Evolutionary conservation across 64 coral and sea anemone genomes (phyloP), one percentile per base, ranked within the genome.

Genomic region (Stichodactyla helianthus): DNA sequence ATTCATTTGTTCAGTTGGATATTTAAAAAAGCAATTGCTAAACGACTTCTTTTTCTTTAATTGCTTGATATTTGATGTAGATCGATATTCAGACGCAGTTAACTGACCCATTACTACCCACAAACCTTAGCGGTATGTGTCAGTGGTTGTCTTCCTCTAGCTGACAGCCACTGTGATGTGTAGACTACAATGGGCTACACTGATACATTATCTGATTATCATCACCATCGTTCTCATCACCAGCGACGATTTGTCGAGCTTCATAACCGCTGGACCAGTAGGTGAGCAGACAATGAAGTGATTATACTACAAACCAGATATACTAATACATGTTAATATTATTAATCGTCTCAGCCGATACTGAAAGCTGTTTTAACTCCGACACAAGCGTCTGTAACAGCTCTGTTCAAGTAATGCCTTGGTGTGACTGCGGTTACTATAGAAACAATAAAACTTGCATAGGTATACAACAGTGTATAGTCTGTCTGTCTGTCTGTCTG

Each of bases 51-150:
- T 44, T 44, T 44, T 3, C 35, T 44, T 44, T 44, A 44, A 44
- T 3, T 44, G 35, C 35, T 44, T 44, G 35, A 44, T 44, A 44
- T 44, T 44, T 44, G 35, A 44, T 44, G 35, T 44, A 44, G 35
- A 44, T 44, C 35, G 35, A 1, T 44, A 44, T 3, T 44, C 35
- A 44, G 35, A 44, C 35, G 35, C 35, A 44, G 35, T 44, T 44
- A 3, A 44, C 35, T 44, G 35, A 27, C 68, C 68, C 68, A 74
- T 26, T 31, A 74, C 10, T 74, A 74, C 68, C 68, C 68, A 74
- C 68, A 74, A 74, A 74, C 68, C 68, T 74, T 74, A 31, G 68
- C 68, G 68, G 68, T 31, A 74, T 74, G 68, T 74, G 68, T 74
- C 68, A 74, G 26, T 74, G 68, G 68, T n/a, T 74, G 1, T 25